Evolutionary conservation across 2,797 vertebrate genomes (phyloP).

Genomic region (Echeneis naucrates): DNA sequence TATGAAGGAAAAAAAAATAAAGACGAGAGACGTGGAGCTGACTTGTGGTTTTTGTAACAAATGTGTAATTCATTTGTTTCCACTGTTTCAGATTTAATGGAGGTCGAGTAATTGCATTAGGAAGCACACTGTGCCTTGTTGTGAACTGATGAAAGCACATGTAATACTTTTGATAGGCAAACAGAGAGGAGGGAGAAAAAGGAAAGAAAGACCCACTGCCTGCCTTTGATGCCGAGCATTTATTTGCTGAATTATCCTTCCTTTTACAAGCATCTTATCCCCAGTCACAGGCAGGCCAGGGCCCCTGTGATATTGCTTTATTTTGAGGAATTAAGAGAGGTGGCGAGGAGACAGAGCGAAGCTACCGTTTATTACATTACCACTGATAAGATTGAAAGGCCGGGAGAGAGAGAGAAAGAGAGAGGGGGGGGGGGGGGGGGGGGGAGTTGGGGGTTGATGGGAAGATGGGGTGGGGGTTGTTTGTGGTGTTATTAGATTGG

Average conservation of each 20-base stretch:
- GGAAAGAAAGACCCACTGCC: constrained; percentile 66
- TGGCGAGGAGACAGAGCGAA: constrained; percentile 82
- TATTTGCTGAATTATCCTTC: constrained; percentile 84
- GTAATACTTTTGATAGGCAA: constrained; percentile 84
- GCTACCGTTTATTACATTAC: constrained; percentile 85
- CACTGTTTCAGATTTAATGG: constrained; percentile 84
- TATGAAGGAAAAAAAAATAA: constrained; percentile 64
- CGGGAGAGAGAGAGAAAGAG: constrained; percentile 54
- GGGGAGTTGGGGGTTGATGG: constrained; percentile 52
- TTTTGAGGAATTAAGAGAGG: constrained; percentile 88
- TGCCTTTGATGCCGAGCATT: constrained; percentile 81
- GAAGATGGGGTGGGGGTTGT: constrained; percentile 60
- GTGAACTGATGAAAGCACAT: constrained; percentile 85
- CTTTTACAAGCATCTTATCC: constrained; percentile 84
- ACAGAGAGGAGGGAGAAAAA: constrained; percentile 69
- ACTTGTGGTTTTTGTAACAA: constrained; percentile 82
- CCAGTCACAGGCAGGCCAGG: constrained; percentile 80
- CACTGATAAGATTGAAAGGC: constrained; percentile 86
- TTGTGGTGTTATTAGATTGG: constrained; percentile 82
- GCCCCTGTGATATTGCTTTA: constrained; percentile 85
- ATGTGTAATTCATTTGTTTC: constrained; percentile 85
- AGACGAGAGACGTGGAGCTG: constrained; percentile 70
- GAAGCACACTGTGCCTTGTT: constrained; percentile 82
- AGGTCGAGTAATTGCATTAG: constrained; percentile 84
- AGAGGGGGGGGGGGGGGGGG: constrained; percentile 34